Conservation (phyloP, 2,797 vertebrate species). For the Gymnoscopelus microlampas region DNA sequence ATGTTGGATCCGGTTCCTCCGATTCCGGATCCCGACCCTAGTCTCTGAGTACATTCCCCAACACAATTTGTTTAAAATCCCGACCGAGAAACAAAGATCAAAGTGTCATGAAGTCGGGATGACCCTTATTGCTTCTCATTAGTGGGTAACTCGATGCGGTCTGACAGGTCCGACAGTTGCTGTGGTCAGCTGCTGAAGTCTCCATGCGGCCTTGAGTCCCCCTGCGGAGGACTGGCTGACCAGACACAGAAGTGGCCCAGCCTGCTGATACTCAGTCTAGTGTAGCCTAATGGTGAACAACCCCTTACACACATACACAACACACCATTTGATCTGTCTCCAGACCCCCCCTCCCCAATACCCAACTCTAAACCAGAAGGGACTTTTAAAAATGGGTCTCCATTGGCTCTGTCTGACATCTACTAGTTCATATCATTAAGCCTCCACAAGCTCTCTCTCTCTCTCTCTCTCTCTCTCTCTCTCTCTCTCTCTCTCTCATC, state of each 20-base stretch:
- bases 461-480: background rate
- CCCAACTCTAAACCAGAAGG: constrained; percentile 80
- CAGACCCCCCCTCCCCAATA: constrained; percentile 38
- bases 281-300: constrained; percentile 66
- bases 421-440: constrained; percentile 91
- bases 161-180: constrained; percentile 85
- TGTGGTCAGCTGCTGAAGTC: constrained; percentile 82
- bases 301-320: constrained; percentile 14
- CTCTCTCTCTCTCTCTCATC: constrained; percentile 20
- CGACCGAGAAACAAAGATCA: constrained; percentile 61
- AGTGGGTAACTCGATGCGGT: constrained; percentile 85
- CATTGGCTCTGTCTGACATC: constrained; percentile 84
- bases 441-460: constrained; percentile 71
- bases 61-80: constrained; percentile 55
- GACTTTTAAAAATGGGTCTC: constrained; percentile 85
- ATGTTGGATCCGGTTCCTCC: too few species aligned
- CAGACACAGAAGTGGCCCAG: constrained; percentile 59
- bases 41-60: constrained; percentile 40
- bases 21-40: too few species aligned
- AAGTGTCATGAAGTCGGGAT: constrained; percentile 76
- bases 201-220: constrained; percentile 66
- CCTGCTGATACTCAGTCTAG: constrained; percentile 46
- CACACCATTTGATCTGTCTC: constrained; percentile 79
- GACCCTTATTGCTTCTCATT: constrained; percentile 87
- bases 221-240: constrained; percentile 51